These are phyloP conservation scores for Hoplostethus mediterraneus DNA, from an alignment of 2,797 vertebrate genomes.

Conservation along the genomic window DNA sequence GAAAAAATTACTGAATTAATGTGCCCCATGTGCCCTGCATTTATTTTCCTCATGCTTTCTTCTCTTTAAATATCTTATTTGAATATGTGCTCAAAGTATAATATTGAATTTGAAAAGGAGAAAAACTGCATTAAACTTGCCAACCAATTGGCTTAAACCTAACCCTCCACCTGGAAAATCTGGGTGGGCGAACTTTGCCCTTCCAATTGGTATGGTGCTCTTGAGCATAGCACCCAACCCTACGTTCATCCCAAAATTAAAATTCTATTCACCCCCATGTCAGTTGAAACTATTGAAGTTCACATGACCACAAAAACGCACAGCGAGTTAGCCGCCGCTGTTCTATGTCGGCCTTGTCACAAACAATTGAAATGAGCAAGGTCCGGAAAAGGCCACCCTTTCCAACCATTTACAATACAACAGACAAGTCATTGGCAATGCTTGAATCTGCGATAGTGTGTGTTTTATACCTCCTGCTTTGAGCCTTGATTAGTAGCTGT, in stretches of 20 bases:
- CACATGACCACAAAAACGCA: too few relatives aligned
- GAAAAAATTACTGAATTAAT: too few relatives aligned
- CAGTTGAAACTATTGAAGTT: too few relatives aligned
- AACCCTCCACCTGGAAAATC: neutral
- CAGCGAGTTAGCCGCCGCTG: neutral
- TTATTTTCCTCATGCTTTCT: neutral
- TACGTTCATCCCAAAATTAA: constrained; percentile 14
- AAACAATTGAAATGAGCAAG: constrained; percentile 31
- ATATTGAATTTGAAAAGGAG: constrained; percentile 14
- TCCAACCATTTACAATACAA: constrained; percentile 26
- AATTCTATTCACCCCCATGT: neutral
- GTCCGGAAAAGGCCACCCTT: constrained; percentile 19
- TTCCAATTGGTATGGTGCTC: neutral
- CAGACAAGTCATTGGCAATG: constrained; percentile 9
- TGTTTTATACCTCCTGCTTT: constrained; percentile 6
- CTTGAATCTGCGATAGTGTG: neutral
- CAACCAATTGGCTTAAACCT: neutral
- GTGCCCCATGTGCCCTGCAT: too few relatives aligned
- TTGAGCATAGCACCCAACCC: constrained; percentile 10
- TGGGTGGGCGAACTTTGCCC: neutral
- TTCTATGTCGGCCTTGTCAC: neutral
- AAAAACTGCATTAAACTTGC: neutral
- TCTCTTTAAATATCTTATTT: neutral
- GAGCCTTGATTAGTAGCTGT: constrained; percentile 47
- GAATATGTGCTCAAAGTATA: constrained; percentile 8